A percentile compares a stretch with the other conserved stretches of the same genome.
These are phyloP conservation scores for Bombyx mandarina DNA, from an alignment of 1,140 invertebrate species.

Conservation along the genomic window DNA sequence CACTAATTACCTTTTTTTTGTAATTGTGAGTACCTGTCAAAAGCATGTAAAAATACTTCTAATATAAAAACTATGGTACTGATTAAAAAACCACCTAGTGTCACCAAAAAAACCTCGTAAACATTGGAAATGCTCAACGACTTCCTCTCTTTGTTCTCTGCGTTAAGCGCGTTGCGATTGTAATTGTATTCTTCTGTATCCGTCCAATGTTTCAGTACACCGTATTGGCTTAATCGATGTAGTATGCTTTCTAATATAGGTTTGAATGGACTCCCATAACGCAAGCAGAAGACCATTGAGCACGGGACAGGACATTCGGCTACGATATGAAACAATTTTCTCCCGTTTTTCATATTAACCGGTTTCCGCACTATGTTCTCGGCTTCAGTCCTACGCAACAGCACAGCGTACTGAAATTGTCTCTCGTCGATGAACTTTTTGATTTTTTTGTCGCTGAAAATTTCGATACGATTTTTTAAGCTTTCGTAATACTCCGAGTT, in stretches of 20 bases:
- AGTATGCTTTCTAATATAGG: slow-evolving; percentile 39
- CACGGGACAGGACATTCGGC: slow-evolving; percentile 54
- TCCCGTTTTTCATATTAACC: slow-evolving; percentile 39
- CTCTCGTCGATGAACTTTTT: slow-evolving; percentile 41
- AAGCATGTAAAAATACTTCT: slow-evolving; percentile 21
- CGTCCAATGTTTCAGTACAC: slow-evolving; percentile 48
- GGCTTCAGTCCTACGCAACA: slow-evolving; percentile 45
- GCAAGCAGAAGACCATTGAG: slow-evolving; percentile 47
- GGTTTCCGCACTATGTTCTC: slow-evolving; percentile 37
- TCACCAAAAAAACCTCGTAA: slow-evolving; percentile 43
- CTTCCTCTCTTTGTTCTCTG: slow-evolving; percentile 38
- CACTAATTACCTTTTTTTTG: too few species aligned
- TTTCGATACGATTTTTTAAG: slow-evolving; percentile 33
- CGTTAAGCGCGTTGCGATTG: slow-evolving; percentile 25
- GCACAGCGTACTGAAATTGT: slow-evolving; percentile 44
- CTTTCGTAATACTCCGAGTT: slow-evolving; percentile 19
- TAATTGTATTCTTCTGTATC: slow-evolving; percentile 36
- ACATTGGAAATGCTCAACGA: slow-evolving; percentile 36
- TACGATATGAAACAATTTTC: slow-evolving; percentile 43
- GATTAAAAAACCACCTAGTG: slow-evolving; percentile 30
- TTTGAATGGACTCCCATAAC: slow-evolving; percentile 56
- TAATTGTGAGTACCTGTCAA: too few species aligned
- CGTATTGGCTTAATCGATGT: slow-evolving; percentile 42
- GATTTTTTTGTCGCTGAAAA: slow-evolving; percentile 41
- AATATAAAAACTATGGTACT: slow-evolving; percentile 33